Conservation (phyloP, 1,140 invertebrate species). For the Pseudoatta argentina region DNA sequence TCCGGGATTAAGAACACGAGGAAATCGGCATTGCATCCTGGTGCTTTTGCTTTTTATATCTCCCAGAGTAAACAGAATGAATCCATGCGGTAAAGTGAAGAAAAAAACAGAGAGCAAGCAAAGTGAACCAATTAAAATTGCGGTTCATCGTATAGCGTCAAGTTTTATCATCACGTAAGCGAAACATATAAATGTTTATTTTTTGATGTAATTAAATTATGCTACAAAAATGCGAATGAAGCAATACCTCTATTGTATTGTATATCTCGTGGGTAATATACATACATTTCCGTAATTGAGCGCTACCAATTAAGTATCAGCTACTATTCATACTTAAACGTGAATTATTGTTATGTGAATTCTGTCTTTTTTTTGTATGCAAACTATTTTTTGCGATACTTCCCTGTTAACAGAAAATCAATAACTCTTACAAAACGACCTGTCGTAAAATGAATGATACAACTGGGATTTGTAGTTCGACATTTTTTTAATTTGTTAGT, state of each 20-base stretch:
- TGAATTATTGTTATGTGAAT: neutral
- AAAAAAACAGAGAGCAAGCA: conserved; percentile 5
- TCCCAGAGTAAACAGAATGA: conserved; percentile 34
- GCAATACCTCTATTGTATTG: conserved; percentile 1
- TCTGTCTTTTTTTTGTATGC: neutral
- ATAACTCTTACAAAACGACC: conserved; percentile 29
- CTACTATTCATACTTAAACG: conserved; percentile 43
- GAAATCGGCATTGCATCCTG: conserved; percentile 7
- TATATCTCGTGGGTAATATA: conserved; percentile 7
- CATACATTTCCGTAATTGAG: conserved; percentile 32
- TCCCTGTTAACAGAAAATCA: neutral
- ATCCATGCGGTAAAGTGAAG: conserved; percentile 11
- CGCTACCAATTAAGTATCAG: conserved; percentile 39
- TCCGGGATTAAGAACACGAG: neutral
- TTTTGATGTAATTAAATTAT: conserved; percentile 52
- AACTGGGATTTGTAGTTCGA: conserved; percentile 41
- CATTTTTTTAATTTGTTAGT: conserved; percentile 39
- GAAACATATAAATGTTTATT: conserved; percentile 50
- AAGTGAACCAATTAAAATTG: conserved; percentile 45
- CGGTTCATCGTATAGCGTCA: neutral
- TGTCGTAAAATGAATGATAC: neutral
- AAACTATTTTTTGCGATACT: neutral
- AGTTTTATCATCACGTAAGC: conserved; percentile 16
- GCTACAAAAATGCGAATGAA: neutral
- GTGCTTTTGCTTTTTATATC: conserved; percentile 6